Conservation (phyloP, 2,113 vertebrate genomes). For the Tetrax tetrax region DNA sequence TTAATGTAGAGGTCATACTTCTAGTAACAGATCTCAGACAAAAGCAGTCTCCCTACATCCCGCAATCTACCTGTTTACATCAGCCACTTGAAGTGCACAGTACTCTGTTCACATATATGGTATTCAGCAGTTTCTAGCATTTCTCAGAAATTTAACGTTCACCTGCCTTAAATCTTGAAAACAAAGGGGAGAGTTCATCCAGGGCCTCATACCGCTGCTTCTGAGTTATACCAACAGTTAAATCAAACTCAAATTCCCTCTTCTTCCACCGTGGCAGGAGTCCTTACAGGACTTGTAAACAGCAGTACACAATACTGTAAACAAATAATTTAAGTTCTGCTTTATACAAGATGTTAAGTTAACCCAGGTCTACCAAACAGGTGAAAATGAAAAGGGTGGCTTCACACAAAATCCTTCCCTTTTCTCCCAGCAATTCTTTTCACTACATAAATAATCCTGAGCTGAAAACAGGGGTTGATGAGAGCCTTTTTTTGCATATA, state of each 20-base stretch:
- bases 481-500: conserved; percentile 77
- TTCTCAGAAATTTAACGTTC: conserved; percentile 31
- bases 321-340: conserved; percentile 75
- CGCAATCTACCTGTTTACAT: conserved; percentile 26
- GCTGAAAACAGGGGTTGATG: conserved; percentile 71
- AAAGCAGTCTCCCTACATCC: conserved; percentile 40
- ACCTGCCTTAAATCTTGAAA: conserved; percentile 59
- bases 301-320: conserved; percentile 84
- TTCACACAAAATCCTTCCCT: conserved; percentile 74
- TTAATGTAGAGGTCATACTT: conserved; percentile 60
- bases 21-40: conserved; percentile 17
- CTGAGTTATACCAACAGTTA: conserved; percentile 8
- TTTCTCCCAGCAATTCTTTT: conserved; percentile 67
- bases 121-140: conserved; percentile 51
- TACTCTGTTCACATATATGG: conserved; percentile 53
- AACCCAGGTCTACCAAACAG: conserved; percentile 67
- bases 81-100: conserved; percentile 26
- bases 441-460: conserved; percentile 82
- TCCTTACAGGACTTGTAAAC: conserved; percentile 81
- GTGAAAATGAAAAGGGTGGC: conserved; percentile 72
- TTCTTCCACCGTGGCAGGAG: conserved; percentile 71
- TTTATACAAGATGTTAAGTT: conserved; percentile 73
- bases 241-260: conserved; percentile 38
- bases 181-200: conserved; percentile 27
- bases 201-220: conserved; percentile 3